Percentiles rank a stretch among this genome's conserved stretches.
Conservation (phyloP, 1,140 invertebrate genomes). For the Aphelinus atriplicis region DNA sequence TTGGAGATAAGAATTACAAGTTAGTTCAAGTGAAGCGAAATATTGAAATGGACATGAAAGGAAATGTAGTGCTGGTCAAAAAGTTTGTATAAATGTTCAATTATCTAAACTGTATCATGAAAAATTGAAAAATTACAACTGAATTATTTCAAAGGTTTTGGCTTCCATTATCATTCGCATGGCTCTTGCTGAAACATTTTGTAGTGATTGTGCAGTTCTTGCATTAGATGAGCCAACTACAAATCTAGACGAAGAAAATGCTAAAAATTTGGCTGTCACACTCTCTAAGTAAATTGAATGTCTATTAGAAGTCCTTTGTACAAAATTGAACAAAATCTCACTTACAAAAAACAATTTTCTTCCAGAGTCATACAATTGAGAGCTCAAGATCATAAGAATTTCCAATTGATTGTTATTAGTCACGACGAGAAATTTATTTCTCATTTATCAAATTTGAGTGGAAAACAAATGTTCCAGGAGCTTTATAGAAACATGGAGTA, state of each 20-base stretch:
- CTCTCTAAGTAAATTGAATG: constrained; percentile 73
- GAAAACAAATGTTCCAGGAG: constrained; percentile 75
- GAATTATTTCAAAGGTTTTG: constrained; percentile 69
- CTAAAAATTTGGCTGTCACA: constrained; percentile 85
- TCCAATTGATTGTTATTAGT: constrained; percentile 97
- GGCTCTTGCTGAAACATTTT: constrained; percentile 96
- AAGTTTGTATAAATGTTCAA: constrained; percentile 68
- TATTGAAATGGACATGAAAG: constrained; percentile 92
- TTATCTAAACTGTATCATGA: neutral
- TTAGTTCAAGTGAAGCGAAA: constrained; percentile 87
- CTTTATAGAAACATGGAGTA: constrained; percentile 72
- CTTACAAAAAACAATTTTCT: constrained; percentile 23
- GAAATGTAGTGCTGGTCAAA: constrained; percentile 97
- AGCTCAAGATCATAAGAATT: constrained; percentile 77
- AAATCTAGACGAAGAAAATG: constrained; percentile 94
- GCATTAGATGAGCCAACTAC: constrained; percentile 99
- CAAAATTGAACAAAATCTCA: too few relatives aligned
- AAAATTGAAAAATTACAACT: neutral
- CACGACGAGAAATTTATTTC: constrained; percentile 95
- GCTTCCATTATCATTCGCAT: constrained; percentile 95
- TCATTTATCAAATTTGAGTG: constrained; percentile 76
- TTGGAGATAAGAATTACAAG: constrained; percentile 75
- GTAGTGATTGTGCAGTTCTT: constrained; percentile 90
- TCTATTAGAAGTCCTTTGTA: constrained; percentile 17
- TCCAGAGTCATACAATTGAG: constrained; percentile 71